These are phyloP conservation scores for Ageneiosus marmoratus DNA, from an alignment of 2,113 vertebrate species.

Conservation along the genomic window DNA sequence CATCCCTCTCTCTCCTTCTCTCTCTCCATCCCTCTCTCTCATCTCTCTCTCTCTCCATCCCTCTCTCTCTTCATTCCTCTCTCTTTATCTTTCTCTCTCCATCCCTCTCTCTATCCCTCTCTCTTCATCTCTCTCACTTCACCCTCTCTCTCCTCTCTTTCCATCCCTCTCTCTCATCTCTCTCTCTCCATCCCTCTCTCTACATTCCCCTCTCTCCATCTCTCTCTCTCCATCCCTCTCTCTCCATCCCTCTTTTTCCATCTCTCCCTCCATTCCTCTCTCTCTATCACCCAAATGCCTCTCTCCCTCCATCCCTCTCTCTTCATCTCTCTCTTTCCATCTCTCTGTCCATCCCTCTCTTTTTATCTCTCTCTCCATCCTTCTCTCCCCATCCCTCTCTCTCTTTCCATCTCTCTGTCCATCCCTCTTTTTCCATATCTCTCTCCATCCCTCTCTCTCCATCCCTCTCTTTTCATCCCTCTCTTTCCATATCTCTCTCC, in stretches of 20 bases:
- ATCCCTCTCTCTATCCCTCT: not conserved
- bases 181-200: too few relatives aligned
- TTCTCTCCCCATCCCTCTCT: not conserved
- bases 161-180: not conserved
- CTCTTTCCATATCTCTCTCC: not conserved
- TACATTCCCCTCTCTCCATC: too few relatives aligned
- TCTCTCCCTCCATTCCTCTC: not conserved
- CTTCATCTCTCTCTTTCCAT: not conserved
- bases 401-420: not conserved
- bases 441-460: not conserved
- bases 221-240: too few relatives aligned
- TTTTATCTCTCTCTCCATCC: not conserved
- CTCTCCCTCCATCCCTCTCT: not conserved
- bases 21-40: not conserved
- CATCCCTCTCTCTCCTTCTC: not conserved
- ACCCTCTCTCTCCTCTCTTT: not conserved
- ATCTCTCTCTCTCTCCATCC: not conserved
- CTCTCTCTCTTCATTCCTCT: not conserved
- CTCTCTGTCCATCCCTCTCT: too few relatives aligned
- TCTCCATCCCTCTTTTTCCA: not conserved
- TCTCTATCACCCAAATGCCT: too few relatives aligned
- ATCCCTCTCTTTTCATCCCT: not conserved
- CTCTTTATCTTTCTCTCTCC: not conserved
- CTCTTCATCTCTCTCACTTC: not conserved
- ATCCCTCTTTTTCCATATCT: not conserved